Conservation (phyloP, 2,113 vertebrate species). For the Theristicus caerulescens region DNA sequence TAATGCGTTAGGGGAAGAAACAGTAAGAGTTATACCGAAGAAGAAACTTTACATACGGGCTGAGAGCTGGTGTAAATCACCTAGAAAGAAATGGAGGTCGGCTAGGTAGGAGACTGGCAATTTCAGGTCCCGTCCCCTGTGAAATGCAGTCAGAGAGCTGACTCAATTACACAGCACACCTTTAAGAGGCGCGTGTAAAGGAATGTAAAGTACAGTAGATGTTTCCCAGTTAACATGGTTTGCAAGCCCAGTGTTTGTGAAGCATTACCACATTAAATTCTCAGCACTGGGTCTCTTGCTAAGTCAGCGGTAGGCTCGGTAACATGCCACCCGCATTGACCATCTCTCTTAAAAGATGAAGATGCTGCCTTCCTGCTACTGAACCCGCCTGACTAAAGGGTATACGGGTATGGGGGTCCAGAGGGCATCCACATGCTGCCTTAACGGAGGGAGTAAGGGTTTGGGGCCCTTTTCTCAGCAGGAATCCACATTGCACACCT, state of each 20-base stretch:
- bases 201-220: background rate
- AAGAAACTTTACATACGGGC: background rate
- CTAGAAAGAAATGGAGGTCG: background rate
- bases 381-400: background rate
- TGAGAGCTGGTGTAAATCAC: background rate
- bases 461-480: background rate
- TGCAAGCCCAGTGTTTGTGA: background rate
- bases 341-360: background rate
- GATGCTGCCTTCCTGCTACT: background rate
- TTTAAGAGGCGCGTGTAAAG: background rate
- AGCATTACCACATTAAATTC: background rate
- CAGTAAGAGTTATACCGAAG: background rate
- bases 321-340: background rate
- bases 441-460: background rate
- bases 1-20: background rate
- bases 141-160: background rate
- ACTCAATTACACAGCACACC: background rate
- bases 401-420: fast-evolving
- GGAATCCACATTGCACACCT: fast-evolving
- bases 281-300: background rate
- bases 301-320: background rate
- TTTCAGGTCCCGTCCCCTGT: background rate
- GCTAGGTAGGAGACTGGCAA: background rate
- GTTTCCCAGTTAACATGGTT: background rate
- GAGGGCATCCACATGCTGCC: background rate